Evolutionary conservation across 23 tunicate genomes (phyloP).

Genomic region (Botrylloides violaceus): DNA sequence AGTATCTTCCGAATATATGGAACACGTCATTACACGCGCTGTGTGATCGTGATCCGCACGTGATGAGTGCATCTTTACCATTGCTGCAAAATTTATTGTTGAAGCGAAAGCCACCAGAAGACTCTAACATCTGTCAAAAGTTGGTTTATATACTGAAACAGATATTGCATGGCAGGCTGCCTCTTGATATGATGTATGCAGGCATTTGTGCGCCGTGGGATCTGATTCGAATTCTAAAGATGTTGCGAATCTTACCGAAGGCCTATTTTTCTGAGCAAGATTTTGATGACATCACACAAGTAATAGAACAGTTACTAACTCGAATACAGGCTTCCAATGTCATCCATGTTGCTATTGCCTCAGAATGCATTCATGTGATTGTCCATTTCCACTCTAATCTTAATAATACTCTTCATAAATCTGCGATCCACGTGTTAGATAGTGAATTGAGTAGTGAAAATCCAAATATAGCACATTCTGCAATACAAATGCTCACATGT

Average conservation of each 20-base stretch:
- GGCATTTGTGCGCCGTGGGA: conserved; percentile 68
- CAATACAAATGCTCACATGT: background rate
- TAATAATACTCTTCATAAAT: background rate
- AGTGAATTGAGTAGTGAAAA: background rate
- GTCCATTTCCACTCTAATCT: background rate
- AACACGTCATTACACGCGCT: conserved; percentile 29
- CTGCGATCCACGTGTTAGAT: background rate
- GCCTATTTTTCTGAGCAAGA: background rate
- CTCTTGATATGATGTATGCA: conserved; percentile 36
- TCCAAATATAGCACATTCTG: background rate
- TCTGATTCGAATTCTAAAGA: conserved; percentile 31
- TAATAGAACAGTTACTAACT: background rate
- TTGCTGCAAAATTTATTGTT: conserved; percentile 27
- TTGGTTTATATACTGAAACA: conserved; percentile 46
- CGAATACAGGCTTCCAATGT: background rate
- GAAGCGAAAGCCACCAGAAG: conserved; percentile 21
- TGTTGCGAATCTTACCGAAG: conserved; percentile 11
- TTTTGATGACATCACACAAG: background rate
- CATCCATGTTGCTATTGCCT: conserved; percentile 1
- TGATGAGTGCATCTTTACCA: conserved; percentile 56
- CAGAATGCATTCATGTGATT: conserved; percentile 3
- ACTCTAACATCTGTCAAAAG: conserved; percentile 18
- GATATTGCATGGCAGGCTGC: conserved; percentile 40
- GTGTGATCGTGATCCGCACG: conserved; percentile 54
- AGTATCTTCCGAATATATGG: conserved; percentile 31